Base-by-base conservation (phyloP, 2,797 vertebrate genomes). In the Brachyalestes nurse region DNA sequence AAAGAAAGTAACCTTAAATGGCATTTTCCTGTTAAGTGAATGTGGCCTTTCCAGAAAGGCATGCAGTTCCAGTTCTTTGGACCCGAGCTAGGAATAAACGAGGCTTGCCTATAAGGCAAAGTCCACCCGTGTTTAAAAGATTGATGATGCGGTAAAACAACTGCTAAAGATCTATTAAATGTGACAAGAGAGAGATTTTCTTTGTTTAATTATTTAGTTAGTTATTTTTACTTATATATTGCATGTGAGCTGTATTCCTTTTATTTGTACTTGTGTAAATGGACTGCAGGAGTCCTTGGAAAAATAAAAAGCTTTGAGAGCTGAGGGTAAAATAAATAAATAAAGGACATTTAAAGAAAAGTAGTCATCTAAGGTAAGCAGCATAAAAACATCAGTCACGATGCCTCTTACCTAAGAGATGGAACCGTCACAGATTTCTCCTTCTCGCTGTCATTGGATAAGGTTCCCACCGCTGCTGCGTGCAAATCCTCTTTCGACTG, bases 341-440 rank as follows among this genome's bases (percentile, higher is more conserved):
- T 16, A 64, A 17, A 45, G 17, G 4, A 42, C 45, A n/a, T 23
- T 4, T 5, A 13, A 45, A 69, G 2, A 4, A 23, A 21, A 70
- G 49, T 14, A 23, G n/a, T 14, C n/a, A 14, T 49, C n/a, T 70
- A 25, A 25, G 19, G 45, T 70, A 23, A 25, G 42, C 69, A 53
- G 14, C 25, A 51, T 16, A 53, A 51, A 71, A 10, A 21, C n/a
- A 23, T 6, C 13, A 70, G 69, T 53, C n/a, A 25, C 53, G 14
- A 71, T 71, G 13, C 47, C 47, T 71, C 47, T 53, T 71, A 71
- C 69, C 47, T 71, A 70, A 49, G n/a, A 49, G 45, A 25, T 70
- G 21, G 42, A 71, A 17, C 23, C 6, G 13, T 71, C 23, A 25
- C 47, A 71, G 21, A 71, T 71, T 57, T 49, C 13, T 69, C 49